Evolutionary conservation across 2,888 invertebrate species (phyloP).

Genomic region (Xanthia icteritia): DNA sequence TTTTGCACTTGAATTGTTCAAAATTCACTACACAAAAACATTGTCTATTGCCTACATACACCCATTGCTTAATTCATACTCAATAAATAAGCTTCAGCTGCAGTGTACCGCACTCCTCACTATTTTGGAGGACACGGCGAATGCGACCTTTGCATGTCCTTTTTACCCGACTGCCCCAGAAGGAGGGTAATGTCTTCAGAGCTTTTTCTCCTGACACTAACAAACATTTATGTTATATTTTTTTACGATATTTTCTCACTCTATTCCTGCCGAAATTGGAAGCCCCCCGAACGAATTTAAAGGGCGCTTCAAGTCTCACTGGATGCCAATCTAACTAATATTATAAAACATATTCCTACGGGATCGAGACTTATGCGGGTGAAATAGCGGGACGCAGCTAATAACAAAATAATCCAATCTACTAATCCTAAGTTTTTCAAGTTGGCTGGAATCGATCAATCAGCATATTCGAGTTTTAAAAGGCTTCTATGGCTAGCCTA

Average conservation of each 20-base stretch:
- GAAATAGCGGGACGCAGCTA: too few relatives aligned
- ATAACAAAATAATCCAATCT: not conserved
- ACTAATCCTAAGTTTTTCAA: not conserved
- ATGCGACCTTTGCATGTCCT: not conserved
- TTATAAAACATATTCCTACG: too few relatives aligned
- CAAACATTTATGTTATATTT: too few relatives aligned
- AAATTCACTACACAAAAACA: not conserved
- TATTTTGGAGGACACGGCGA: not conserved
- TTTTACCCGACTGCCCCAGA: too few relatives aligned
- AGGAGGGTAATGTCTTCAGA: too few relatives aligned
- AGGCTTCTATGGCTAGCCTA: not conserved
- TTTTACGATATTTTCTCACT: too few relatives aligned
- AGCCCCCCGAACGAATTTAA: not conserved
- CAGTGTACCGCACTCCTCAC: not conserved
- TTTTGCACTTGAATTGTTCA: not conserved
- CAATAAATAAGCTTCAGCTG: not conserved
- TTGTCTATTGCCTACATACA: not conserved
- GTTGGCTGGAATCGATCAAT: slow-evolving; percentile 2
- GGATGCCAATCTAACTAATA: not conserved
- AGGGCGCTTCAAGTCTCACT: too few relatives aligned
- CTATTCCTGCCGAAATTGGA: too few relatives aligned
- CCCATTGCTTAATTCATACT: not conserved
- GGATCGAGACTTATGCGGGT: too few relatives aligned
- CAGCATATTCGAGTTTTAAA: too few relatives aligned
- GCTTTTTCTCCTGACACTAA: too few relatives aligned